Percentiles rank a stretch among this genome's conserved stretches.
These are phyloP conservation scores for Trachelus tabidus DNA, from an alignment of 2,888 invertebrate genomes.

Conservation along the genomic window DNA sequence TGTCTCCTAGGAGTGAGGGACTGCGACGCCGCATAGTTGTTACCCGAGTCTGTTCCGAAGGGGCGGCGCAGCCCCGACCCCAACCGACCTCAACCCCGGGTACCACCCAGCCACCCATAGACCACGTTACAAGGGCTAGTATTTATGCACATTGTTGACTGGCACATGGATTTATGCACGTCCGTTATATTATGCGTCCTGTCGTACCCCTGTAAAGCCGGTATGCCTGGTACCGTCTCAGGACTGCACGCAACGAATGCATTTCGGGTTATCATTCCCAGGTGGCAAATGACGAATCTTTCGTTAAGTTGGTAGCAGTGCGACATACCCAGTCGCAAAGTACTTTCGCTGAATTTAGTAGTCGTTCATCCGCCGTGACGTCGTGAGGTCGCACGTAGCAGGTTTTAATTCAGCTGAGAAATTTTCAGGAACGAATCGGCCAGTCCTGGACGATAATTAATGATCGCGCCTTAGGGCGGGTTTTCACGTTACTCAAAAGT, in stretches of 20 bases:
- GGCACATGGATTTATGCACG: slow-evolving; percentile 65
- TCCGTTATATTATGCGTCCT: slow-evolving; percentile 65
- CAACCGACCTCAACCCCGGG: slow-evolving; percentile 22
- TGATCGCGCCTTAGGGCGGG: neutral
- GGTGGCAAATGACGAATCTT: slow-evolving; percentile 24
- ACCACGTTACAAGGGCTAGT: slow-evolving; percentile 61
- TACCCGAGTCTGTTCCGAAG: slow-evolving; percentile 38
- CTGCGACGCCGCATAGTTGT: slow-evolving; percentile 56
- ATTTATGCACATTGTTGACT: slow-evolving; percentile 67
- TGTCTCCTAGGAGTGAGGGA: slow-evolving; percentile 56
- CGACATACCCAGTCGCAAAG: neutral
- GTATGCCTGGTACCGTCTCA: slow-evolving; percentile 60
- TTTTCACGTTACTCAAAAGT: neutral
- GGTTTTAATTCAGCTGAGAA: neutral
- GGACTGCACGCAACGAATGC: slow-evolving; percentile 58
- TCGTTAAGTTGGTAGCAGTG: neutral
- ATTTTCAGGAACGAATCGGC: neutral
- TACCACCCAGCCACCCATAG: slow-evolving; percentile 38
- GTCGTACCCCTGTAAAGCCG: slow-evolving; percentile 57
- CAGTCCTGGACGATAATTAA: neutral
- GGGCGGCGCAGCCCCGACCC: slow-evolving; percentile 20
- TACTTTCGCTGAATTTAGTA: neutral
- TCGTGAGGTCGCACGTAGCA: neutral
- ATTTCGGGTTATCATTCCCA: slow-evolving; percentile 41
- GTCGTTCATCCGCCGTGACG: neutral